phyloP scores from a whole-genome alignment of 2,797 vertebrate genomes.

The Neostethus bicornis region DNA sequence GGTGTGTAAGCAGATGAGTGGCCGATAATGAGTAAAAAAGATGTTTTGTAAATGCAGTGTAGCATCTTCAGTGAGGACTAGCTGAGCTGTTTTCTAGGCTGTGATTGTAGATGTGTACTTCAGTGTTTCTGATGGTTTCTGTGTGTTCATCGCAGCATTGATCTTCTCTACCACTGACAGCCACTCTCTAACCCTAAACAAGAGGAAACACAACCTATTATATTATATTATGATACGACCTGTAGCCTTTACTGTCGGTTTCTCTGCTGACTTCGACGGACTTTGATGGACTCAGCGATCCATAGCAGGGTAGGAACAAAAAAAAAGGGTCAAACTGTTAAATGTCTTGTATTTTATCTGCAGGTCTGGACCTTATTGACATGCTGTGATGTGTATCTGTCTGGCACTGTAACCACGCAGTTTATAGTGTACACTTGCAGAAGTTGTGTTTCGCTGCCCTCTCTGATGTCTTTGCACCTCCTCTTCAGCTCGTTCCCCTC shows the following conservation, averaged over 20 bases:
- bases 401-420: conserved; percentile 59
- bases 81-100: conserved; percentile 29
- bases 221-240: conserved; percentile 28
- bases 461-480: conserved; percentile 33
- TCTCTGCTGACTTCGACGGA: conserved; percentile 42
- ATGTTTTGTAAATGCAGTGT: conserved; percentile 37
- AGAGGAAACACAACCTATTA: conserved; percentile 20
- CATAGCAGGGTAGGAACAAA: conserved; percentile 4
- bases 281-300: conserved; percentile 23
- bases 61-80: conserved; percentile 50
- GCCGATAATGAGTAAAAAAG: conserved; percentile 28
- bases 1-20: conserved; percentile 29
- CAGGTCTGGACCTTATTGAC: conserved; percentile 27
- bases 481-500: background rate
- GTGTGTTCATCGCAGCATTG: conserved; percentile 39
- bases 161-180: conserved; percentile 33
- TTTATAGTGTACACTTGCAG: conserved; percentile 53
- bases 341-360: conserved; percentile 36
- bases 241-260: conserved; percentile 39
- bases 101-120: conserved; percentile 44
- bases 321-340: background rate
- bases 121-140: conserved; percentile 41
- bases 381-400: conserved; percentile 53
- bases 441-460: conserved; percentile 53
- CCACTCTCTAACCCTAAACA: conserved; percentile 15